Evolutionary conservation across 2,797 vertebrate species (phyloP), one percentile per base, ranked within the genome.

Genomic region (Buceros bicornis): DNA sequence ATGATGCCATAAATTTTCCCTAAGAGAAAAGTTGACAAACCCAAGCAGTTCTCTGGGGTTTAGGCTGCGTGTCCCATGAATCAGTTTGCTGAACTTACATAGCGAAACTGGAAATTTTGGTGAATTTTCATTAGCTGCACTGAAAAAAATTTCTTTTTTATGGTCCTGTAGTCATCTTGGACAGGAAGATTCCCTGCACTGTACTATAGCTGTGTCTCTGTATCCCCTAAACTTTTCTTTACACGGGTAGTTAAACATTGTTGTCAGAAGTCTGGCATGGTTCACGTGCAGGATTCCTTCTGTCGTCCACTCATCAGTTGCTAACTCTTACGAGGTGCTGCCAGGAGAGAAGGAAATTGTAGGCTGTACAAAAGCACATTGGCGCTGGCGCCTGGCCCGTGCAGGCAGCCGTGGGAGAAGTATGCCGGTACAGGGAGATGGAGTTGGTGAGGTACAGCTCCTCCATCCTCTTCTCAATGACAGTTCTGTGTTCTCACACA

Each of bases 21-120:
- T 47, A 65, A 79, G 70, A 62, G 77, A 95, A 85, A 72, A 90
- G 35, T 33, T 93, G 79, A 81, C 71, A 91, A 94, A 93, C 62
- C 18, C 8, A 60, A 77, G n/a, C 47, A 67, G 48, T 82, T 84
- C 69, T 87, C 53, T 66, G 45, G 48, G 28, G 21, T n/a, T 78
- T 72, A 70, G 33, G 29, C 69, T 89, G 31, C 82, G 87, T 82
- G 50, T 45, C 35, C 28, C 40, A 6, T 73, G 70, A 91, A 95
- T 10, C 11, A 47, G 20, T 85, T 85, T 90, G 78, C 69, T 91
- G 89, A 76, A 79, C 3, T 13, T 60, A 51, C 56, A 19, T 33
- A 40, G 64, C 47, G 88, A 84, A 90, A 61, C 54, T 87, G 74
- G 57, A 89, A 93, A 91, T 24, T 54, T 77, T 42, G 37, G 31